phyloP scores from a whole-genome alignment of 2,113 vertebrate species.

The Dipodomys spectabilis region DNA sequence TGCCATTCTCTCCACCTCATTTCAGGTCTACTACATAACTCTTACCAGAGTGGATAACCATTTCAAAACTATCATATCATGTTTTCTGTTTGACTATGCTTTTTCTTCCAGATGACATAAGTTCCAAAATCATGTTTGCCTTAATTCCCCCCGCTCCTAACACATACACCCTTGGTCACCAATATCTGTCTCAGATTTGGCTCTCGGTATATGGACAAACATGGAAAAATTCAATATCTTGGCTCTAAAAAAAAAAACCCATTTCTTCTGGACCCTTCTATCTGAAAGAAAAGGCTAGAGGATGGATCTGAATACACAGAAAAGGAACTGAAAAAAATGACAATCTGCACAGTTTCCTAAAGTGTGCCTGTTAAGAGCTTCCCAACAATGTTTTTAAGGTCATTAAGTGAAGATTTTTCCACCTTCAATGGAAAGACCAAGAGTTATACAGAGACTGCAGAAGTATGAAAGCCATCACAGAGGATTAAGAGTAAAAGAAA shows the following conservation, averaged over 20 bases:
- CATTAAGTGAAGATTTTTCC: not conserved
- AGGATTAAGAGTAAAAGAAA: slow-evolving; percentile 31
- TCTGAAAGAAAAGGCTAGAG: slow-evolving; percentile 16
- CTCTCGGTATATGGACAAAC: not conserved
- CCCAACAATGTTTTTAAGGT: not conserved
- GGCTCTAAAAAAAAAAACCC: not conserved
- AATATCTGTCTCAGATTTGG: not conserved
- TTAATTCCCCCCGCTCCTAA: no score
- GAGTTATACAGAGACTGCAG: not conserved
- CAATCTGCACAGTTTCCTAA: not conserved
- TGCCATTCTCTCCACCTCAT: not conserved
- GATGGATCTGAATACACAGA: not conserved
- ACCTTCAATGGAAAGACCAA: slow-evolving; percentile 14
- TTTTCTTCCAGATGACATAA: accelerated
- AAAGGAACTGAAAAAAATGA: not conserved
- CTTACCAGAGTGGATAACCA: not conserved
- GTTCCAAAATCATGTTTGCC: not conserved
- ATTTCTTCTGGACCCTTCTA: not conserved
- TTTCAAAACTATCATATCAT: no score
- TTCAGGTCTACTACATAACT: not conserved
- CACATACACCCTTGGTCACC: not conserved
- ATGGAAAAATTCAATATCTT: not conserved
- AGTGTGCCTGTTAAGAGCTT: not conserved
- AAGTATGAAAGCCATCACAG: not conserved
- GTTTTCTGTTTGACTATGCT: not conserved